Base-by-base conservation (phyloP, 2,797 vertebrate genomes). In the Petrocephalus sullivani region DNA sequence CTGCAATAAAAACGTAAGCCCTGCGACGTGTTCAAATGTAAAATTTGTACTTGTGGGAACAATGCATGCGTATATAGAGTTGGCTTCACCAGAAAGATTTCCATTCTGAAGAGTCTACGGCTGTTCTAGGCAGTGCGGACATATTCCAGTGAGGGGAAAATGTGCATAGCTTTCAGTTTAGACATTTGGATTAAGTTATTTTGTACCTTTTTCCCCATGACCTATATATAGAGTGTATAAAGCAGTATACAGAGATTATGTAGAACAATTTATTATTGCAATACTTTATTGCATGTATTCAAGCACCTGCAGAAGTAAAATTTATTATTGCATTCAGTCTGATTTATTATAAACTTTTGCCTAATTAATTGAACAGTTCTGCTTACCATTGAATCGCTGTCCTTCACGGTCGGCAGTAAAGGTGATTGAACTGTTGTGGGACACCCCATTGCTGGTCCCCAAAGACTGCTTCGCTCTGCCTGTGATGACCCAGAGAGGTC, bases 401-500 rank as follows among this genome's bases (percentile, higher is more conserved):
- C 58, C 86, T 21, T 87, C 21, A 53, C 10, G 64, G 64, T 67
- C 33, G 87, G 64, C 64, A 87, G 87, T 87, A 87, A 87, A 87
- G 51, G 23, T 87, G 61, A 78, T 78, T 78, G 61, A 87, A 87
- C 46, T 56, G 49, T 78, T 16, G 64, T n/a, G 12, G 49, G 51
- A 54, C 14, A 41, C 64, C 51, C 49, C 61, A 16, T 33, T 71
- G 53, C 87, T 37, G 87, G 67, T 87, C 87, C 64, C 67, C 61
- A 53, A 46, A 87, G 61, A 46, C 61, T 71, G 46, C 49, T 60
- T 58, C 0, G 85, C 57, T 71, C 61, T 67, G 89, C 41, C 75
- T 46, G 75, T 90, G 91, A 94, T 93, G 92, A 94, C 93, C 92
- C 88, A 86, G 61, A 91, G 91, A 93, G 92, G 91, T 93, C 90